A percentile compares a stretch with the other conserved stretches of the same genome.
These are phyloP conservation scores for Psilopsiagon aurifrons DNA, from an alignment of 2,113 vertebrate species.

Conservation along the genomic window DNA sequence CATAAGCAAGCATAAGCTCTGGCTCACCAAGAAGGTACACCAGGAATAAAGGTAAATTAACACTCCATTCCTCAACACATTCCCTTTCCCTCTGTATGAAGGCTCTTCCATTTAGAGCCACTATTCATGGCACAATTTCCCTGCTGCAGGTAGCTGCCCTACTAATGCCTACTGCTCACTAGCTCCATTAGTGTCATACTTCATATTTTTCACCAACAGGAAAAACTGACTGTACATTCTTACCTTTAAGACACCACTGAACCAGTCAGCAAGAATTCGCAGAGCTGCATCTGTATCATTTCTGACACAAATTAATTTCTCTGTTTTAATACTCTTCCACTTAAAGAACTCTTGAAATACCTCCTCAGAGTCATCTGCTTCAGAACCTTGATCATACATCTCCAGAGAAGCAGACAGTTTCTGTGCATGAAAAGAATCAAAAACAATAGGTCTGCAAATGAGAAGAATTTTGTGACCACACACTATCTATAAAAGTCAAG, in stretches of 20 bases:
- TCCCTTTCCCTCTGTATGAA: not conserved
- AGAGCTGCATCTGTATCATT: slow-evolving; percentile 66
- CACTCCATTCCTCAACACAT: not conserved
- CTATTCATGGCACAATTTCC: not conserved
- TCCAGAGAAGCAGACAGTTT: slow-evolving; percentile 68
- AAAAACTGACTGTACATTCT: not conserved
- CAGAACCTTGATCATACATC: slow-evolving; percentile 45
- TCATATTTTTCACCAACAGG: not conserved
- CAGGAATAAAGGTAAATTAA: not conserved
- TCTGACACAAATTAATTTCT: slow-evolving; percentile 67
- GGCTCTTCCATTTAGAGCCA: not conserved
- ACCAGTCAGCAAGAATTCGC: slow-evolving; percentile 66
- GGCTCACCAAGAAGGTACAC: not conserved
- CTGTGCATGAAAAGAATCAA: slow-evolving; percentile 35
- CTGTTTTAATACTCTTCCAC: slow-evolving; percentile 69
- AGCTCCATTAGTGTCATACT: not conserved
- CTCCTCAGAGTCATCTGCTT: slow-evolving; percentile 55
- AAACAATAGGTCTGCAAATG: not conserved
- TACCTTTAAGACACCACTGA: slow-evolving; percentile 70
- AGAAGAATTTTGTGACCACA: not conserved
- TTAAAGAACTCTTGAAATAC: slow-evolving; percentile 70
- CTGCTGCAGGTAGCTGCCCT: not conserved
- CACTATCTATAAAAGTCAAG: not conserved
- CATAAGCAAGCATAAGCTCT: not conserved
- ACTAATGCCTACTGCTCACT: not conserved